Percentiles rank a stretch among this genome's conserved stretches.
These are phyloP conservation scores for Nerophis ophidion DNA, from an alignment of 2,113 vertebrate genomes.

Conservation along the genomic window DNA sequence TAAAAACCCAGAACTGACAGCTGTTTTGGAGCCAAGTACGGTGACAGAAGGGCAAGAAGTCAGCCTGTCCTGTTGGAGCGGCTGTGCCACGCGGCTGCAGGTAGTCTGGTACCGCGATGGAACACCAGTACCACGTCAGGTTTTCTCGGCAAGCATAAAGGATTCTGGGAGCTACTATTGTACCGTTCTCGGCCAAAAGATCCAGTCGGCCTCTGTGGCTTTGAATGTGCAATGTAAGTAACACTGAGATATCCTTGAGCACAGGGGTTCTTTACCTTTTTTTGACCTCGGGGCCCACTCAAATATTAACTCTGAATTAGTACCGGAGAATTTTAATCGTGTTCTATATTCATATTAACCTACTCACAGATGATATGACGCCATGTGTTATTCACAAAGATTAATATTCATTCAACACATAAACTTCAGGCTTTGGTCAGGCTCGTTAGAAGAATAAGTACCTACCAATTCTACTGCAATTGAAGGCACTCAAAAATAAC, in stretches of 20 bases:
- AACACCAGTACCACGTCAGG: not conserved
- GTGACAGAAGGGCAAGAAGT: conserved; percentile 42
- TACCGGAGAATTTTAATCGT: too few species aligned
- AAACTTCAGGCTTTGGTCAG: too few species aligned
- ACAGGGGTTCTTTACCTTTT: too few species aligned
- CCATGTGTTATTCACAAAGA: too few species aligned
- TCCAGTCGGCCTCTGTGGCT: conserved; percentile 2
- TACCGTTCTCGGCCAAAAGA: not conserved
- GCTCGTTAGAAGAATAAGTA: too few species aligned
- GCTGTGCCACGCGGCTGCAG: not conserved
- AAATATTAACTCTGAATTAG: too few species aligned
- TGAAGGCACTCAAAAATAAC: too few species aligned
- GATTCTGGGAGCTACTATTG: conserved; percentile 21
- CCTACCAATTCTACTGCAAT: too few species aligned
- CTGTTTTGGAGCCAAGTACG: conserved; percentile 16
- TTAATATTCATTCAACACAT: too few species aligned
- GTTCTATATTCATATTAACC: too few species aligned
- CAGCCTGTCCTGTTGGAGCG: conserved; percentile 24
- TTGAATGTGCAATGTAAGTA: conserved; percentile 31
- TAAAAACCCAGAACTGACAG: conserved; percentile 30
- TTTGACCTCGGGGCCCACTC: too few species aligned
- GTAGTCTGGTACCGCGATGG: conserved; percentile 38
- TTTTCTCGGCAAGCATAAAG: conserved; percentile 6
- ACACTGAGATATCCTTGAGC: not conserved
- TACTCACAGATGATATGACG: too few species aligned